Percentiles rank a stretch among this genome's conserved stretches.
Evolutionary conservation across 2,113 vertebrate genomes (phyloP).

Genomic region (Nesogale talazaci): DNA sequence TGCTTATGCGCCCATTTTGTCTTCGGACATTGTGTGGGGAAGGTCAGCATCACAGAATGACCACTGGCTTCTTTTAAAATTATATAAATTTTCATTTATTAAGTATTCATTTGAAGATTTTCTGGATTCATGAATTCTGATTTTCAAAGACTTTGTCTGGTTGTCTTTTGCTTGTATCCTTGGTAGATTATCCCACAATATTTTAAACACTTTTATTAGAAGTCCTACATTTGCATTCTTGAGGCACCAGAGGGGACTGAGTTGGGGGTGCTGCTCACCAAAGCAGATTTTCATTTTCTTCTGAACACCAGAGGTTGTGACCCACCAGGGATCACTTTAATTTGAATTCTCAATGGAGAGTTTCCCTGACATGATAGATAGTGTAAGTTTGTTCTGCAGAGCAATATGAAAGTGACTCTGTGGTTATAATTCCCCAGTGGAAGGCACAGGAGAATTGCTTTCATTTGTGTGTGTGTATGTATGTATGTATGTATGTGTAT

Average conservation of each 20-base stretch:
- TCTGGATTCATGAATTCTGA: not conserved
- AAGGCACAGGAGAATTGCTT: not conserved
- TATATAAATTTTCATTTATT: not conserved
- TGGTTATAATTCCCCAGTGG: not conserved
- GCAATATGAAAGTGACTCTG: not conserved
- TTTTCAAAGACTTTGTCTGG: not conserved
- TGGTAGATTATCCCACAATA: not conserved
- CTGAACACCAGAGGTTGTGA: not conserved
- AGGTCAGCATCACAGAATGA: no score
- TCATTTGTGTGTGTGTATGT: not conserved
- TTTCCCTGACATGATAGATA: not conserved
- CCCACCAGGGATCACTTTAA: not conserved
- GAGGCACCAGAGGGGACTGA: not conserved
- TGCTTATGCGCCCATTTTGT: no score
- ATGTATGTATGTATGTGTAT: not conserved
- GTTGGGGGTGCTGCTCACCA: not conserved
- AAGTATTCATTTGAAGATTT: not conserved
- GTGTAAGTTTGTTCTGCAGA: not conserved
- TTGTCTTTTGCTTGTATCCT: not conserved
- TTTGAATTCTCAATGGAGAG: not conserved
- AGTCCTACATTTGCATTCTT: not conserved
- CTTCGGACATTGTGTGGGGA: no score
- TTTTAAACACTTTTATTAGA: not conserved
- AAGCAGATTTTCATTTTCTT: not conserved
- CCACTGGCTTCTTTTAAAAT: no score